These are phyloP conservation scores for Tubulanus polymorphus DNA, from an alignment of 2,888 invertebrate species.

Conservation along the genomic window DNA sequence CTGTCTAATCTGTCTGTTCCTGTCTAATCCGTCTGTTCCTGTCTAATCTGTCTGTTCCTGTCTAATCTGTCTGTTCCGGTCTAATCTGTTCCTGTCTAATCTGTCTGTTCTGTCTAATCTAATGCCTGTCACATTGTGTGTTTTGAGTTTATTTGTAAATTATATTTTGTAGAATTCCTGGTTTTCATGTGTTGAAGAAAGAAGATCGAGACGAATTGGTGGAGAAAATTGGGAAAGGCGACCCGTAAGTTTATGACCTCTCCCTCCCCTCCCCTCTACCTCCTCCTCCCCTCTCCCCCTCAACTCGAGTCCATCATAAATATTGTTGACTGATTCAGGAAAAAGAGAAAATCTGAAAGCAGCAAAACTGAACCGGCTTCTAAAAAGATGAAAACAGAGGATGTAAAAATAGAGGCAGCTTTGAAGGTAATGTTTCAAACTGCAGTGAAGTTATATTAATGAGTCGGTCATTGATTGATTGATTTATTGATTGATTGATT, in stretches of 20 bases:
- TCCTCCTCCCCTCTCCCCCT: no score
- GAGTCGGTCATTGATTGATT: background rate
- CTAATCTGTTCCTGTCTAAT: no score
- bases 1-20: no score
- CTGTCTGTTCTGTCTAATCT: no score
- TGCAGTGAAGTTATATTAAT: background rate
- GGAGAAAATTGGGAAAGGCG: constrained; percentile 46
- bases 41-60: no score
- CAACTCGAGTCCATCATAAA: background rate
- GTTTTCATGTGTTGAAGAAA: constrained; percentile 65
- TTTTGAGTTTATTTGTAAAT: background rate
- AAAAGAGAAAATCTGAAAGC: constrained; percentile 34
- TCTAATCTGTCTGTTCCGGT: no score
- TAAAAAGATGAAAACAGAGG: constrained; percentile 33
- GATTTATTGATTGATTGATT: no score
- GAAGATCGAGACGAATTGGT: constrained; percentile 55
- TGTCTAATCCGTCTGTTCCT: no score
- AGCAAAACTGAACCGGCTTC: constrained; percentile 30
- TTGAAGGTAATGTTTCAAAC: constrained; percentile 34
- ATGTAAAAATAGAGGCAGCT: constrained; percentile 40
- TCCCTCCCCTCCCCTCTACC: no score
- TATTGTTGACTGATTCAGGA: constrained; percentile 17
- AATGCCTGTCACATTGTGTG: no score
- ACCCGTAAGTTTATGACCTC: no score
- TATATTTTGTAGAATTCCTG: constrained; percentile 62